phyloP scores from a whole-genome alignment of 2,797 vertebrate species.

The Lacerta viridis region DNA sequence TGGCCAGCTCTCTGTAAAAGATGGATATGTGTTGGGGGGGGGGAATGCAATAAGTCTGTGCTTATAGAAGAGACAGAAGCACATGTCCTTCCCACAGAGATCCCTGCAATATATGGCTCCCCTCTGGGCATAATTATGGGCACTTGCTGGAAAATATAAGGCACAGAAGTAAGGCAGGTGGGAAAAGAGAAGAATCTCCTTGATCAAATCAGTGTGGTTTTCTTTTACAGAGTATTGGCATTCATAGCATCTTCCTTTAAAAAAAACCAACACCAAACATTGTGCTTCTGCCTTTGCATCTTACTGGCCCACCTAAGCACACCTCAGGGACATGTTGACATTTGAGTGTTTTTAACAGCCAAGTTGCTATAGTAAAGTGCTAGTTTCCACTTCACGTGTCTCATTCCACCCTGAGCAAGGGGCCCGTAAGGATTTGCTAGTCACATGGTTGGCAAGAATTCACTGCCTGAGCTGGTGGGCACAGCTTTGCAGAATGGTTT shows the following conservation, averaged over 20 bases:
- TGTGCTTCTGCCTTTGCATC: constrained; percentile 43
- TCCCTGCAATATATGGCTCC: background rate
- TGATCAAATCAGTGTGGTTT: constrained; percentile 30
- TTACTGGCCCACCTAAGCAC: background rate
- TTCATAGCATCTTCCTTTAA: constrained; percentile 24
- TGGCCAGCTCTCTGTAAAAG: background rate
- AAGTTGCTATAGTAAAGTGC: constrained; percentile 72
- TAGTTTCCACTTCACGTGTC: constrained; percentile 40
- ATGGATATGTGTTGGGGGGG: background rate
- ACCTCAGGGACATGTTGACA: constrained; percentile 63
- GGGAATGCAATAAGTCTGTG: background rate
- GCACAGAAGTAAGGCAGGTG: background rate
- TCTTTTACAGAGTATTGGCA: constrained; percentile 36
- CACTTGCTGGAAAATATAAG: background rate
- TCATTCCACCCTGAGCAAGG: constrained; percentile 31
- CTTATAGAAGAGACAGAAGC: background rate
- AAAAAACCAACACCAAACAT: background rate
- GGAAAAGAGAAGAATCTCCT: constrained; percentile 1
- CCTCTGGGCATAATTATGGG: background rate
- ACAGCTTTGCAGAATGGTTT: constrained; percentile 36
- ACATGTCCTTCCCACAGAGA: background rate
- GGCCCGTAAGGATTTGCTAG: constrained; percentile 49
- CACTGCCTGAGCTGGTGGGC: constrained; percentile 19
- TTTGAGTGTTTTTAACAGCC: constrained; percentile 62
- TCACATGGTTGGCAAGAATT: constrained; percentile 41